Evolutionary conservation across 1,140 invertebrate species (phyloP), one percentile per base, ranked within the genome.

Genomic region (Zaprionus tsacasi): DNA sequence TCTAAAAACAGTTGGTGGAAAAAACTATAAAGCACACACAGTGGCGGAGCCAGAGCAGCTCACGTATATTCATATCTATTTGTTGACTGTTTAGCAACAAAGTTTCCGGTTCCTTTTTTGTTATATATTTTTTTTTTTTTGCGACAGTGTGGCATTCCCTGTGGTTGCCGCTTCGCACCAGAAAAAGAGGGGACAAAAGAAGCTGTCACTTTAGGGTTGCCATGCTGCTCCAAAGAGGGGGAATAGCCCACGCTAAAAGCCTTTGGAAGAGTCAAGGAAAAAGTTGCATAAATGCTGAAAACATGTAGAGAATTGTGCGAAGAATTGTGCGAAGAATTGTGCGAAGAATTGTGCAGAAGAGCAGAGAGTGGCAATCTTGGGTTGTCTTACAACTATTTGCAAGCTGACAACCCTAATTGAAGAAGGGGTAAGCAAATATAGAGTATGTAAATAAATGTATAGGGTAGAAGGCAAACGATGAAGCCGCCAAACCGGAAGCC

Each of bases 11-110:
- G 52, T 38, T 38, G 36, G 35, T 55, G 43, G 13, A 57, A 61
- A 65, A 76, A 71, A 52, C 60, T 57, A 30, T n/a, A 54, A 54
- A 38, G 52, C 45, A 69, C 10, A 50, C 21, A 4, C 27, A 30
- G 3, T 7, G 2, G 10, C 10, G 33, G 21, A 17, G n/a, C 10
- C 0, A 61, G 12, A 21, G 21, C 21, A 21, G 35, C 59, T 43
- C 36, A 72, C 56, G 68, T 76, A 48, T 59, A 76, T 76, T 76
- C 78, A 73, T 78, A 74, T 79, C 75, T 78, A 79, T 79, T 78
- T 78, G 78, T 80, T 80, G 76, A 61, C 71, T 80, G 76, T 80
- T 80, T 78, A 80, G 78, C 78, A 75, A 78, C 70, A 80, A 80
- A 80, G 78, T 80, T 80, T 80, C 76, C 76, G 76, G 57, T 15